A percentile compares a stretch with the other conserved stretches of the same genome.
phyloP scores from a whole-genome alignment of 1,140 invertebrate species.

The Thereuonema tuberculata region DNA sequence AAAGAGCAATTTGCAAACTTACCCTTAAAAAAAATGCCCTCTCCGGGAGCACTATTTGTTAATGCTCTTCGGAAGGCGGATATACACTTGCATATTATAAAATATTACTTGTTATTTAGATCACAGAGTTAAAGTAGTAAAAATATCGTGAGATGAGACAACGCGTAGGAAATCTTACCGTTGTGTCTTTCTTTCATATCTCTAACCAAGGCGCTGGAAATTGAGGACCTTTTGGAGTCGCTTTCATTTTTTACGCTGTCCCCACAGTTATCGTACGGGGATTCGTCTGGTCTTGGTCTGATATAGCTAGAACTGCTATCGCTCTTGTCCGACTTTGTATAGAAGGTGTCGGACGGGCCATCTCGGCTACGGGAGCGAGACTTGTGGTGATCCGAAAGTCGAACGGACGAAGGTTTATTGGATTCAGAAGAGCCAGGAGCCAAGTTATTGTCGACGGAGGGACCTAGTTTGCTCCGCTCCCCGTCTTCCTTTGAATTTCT shows the following conservation, averaged over 20 bases:
- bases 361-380: background rate
- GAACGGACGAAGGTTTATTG: background rate
- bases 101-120: too few relatives aligned
- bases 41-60: too few relatives aligned
- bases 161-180: background rate
- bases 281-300: background rate
- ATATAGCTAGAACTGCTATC: background rate
- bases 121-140: too few relatives aligned
- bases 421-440: background rate
- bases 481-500: slow-evolving; percentile 1
- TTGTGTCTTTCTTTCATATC: background rate
- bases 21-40: too few relatives aligned
- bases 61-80: too few relatives aligned
- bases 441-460: background rate
- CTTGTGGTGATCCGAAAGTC: background rate
- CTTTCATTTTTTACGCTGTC: background rate
- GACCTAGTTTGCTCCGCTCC: background rate
- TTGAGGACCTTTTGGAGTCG: background rate
- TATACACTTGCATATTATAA: too few relatives aligned
- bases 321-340: background rate
- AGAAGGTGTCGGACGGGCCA: background rate
- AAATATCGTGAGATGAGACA: too few relatives aligned
- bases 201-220: background rate
- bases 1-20: too few relatives aligned
- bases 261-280: background rate